phyloP scores from a whole-genome alignment of 1,140 invertebrate genomes.

The Calosoma granatense region DNA sequence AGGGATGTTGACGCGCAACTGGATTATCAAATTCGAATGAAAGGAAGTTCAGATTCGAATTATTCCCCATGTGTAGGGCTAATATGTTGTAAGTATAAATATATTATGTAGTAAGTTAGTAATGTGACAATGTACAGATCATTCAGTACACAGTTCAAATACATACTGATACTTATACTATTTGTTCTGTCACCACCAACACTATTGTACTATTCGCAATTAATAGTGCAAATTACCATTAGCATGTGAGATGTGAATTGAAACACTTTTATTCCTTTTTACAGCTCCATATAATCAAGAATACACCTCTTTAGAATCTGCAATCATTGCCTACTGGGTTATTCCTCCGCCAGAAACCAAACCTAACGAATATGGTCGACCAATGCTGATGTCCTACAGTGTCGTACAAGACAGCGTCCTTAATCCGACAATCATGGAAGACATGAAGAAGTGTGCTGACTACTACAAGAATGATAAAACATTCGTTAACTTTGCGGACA shows the following conservation, averaged over 20 bases:
- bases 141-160: background rate
- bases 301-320: conserved; percentile 64
- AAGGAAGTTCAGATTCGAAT: conserved; percentile 75
- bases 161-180: background rate
- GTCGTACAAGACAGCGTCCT: conserved; percentile 73
- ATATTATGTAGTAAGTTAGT: too few species aligned
- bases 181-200: too few species aligned
- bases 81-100: conserved; percentile 77
- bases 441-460: conserved; percentile 77
- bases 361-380: conserved; percentile 81
- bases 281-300: conserved; percentile 83
- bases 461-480: conserved; percentile 74
- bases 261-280: conserved; percentile 28
- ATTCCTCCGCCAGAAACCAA: conserved; percentile 85
- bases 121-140: too few species aligned
- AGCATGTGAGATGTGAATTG: too few species aligned
- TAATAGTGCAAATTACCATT: conserved; percentile 10
- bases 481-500: conserved; percentile 64
- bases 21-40: conserved; percentile 91
- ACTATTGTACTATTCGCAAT: background rate
- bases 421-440: conserved; percentile 69
- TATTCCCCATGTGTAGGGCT: conserved; percentile 89
- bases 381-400: conserved; percentile 79
- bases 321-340: conserved; percentile 85
- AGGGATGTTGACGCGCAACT: conserved; percentile 86